phyloP scores from a whole-genome alignment of 2,888 invertebrate genomes.

The Chelonus formosanus region DNA sequence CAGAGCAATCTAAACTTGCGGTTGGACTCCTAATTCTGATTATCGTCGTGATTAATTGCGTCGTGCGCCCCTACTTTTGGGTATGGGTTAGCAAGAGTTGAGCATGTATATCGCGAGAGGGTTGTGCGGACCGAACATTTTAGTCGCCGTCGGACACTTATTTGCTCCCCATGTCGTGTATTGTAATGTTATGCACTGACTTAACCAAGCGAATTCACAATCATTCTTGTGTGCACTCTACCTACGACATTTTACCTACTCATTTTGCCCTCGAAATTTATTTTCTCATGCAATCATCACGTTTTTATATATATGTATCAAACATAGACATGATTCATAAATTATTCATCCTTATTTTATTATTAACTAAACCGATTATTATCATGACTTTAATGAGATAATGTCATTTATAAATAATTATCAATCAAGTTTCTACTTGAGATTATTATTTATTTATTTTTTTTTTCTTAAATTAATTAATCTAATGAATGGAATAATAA shows the following conservation, averaged over 20 bases:
- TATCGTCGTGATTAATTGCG: constrained; percentile 35
- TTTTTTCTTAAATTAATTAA: background rate
- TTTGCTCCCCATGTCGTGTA: constrained; percentile 5
- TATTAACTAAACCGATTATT: background rate
- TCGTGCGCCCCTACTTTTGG: constrained; percentile 21
- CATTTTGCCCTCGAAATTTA: constrained; percentile 15
- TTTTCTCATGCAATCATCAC: constrained; percentile 18
- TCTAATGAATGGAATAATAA: constrained; percentile 8
- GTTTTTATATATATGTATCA: constrained; percentile 6
- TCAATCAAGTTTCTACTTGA: no score
- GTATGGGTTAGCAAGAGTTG: constrained; percentile 4
- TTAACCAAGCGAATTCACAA: constrained; percentile 9
- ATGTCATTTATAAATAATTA: no score
- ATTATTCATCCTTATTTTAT: background rate
- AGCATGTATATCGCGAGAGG: constrained; percentile 9
- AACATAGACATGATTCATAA: background rate
- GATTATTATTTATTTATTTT: background rate
- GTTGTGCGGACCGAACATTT: constrained; percentile 8
- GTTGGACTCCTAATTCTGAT: constrained; percentile 34
- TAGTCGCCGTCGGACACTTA: constrained; percentile 26
- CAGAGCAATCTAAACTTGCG: constrained; percentile 32
- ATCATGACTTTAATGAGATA: background rate
- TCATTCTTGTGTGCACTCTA: background rate
- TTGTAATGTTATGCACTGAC: constrained; percentile 19
- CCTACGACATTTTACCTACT: background rate